phyloP scores from a whole-genome alignment of 92 coral and sea anemone species.

The Epizoanthus ramosus region DNA sequence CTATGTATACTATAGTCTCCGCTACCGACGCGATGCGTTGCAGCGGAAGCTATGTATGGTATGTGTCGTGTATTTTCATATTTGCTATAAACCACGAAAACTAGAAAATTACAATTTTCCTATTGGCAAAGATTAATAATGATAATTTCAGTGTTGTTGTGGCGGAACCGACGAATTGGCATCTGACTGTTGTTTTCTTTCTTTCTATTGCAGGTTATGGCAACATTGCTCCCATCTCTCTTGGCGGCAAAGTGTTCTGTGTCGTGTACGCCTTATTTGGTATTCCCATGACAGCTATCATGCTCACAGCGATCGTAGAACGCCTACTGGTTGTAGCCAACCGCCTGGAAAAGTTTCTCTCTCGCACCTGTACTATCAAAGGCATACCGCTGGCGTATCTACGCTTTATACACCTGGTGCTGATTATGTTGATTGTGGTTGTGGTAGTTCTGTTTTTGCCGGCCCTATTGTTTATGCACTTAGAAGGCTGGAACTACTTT shows the following conservation, averaged over 20 bases:
- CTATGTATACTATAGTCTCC: too few species aligned
- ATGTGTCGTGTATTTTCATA: too few species aligned
- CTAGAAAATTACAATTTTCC: too few species aligned
- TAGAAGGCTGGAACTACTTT: slow-evolving; percentile 94
- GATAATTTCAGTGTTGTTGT: too few species aligned
- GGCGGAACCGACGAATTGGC: not conserved
- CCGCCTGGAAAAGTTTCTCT: slow-evolving; percentile 64
- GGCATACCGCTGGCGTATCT: slow-evolving; percentile 83
- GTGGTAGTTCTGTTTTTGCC: slow-evolving; percentile 79
- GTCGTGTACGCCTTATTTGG: slow-evolving; percentile 96
- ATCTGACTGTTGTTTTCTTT: not conserved
- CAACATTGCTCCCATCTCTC: slow-evolving; percentile 89
- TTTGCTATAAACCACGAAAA: too few species aligned
- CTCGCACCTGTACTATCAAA: slow-evolving; percentile 74
- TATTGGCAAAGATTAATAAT: too few species aligned
- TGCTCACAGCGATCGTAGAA: slow-evolving; percentile 98
- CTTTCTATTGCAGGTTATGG: slow-evolving; percentile 82
- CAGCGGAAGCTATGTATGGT: too few species aligned
- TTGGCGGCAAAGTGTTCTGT: slow-evolving; percentile 92
- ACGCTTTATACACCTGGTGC: slow-evolving; percentile 82
- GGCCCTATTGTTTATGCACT: slow-evolving; percentile 78
- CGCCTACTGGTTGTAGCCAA: slow-evolving; percentile 78
- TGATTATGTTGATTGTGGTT: slow-evolving; percentile 71
- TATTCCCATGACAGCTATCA: slow-evolving; percentile 98
- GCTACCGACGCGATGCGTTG: too few species aligned